Conservation (phyloP, 1,140 invertebrate species). For the Charaxes varanes region DNA sequence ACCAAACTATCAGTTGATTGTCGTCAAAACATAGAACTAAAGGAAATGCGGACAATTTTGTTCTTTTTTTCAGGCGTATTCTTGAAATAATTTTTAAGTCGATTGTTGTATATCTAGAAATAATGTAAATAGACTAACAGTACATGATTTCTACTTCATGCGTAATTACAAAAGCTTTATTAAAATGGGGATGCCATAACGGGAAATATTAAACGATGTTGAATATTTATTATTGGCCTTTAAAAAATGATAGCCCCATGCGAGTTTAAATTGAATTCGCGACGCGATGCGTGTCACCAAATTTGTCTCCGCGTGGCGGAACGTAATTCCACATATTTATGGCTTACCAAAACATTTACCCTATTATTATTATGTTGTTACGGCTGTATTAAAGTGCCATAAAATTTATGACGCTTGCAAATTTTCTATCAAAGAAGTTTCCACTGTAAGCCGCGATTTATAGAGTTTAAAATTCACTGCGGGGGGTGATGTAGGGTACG, state of each 20-base stretch:
- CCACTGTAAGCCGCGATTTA: conserved; percentile 1
- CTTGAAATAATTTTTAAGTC: no score
- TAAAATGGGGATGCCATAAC: no score
- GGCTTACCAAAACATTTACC: conserved; percentile 72
- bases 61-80: no score
- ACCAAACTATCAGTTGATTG: no score
- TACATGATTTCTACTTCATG: no score
- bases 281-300: conserved; percentile 8
- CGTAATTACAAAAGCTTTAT: no score
- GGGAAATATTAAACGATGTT: no score
- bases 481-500: conserved; percentile 28
- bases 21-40: no score
- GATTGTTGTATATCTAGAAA: no score
- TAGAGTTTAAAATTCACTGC: conserved; percentile 2
- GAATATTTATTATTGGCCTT: no score
- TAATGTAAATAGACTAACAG: no score
- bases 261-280: not conserved
- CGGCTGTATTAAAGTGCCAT: conserved; percentile 69
- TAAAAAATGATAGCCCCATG: not conserved
- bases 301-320: conserved; percentile 35
- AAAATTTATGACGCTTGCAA: conserved; percentile 69
- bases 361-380: conserved; percentile 70
- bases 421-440: conserved; percentile 18
- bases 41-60: no score
- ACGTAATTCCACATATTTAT: conserved; percentile 61